A percentile compares a stretch with the other conserved stretches of the same genome.
phyloP scores from a whole-genome alignment of 2,888 invertebrate genomes.

The Ophion costatus region DNA sequence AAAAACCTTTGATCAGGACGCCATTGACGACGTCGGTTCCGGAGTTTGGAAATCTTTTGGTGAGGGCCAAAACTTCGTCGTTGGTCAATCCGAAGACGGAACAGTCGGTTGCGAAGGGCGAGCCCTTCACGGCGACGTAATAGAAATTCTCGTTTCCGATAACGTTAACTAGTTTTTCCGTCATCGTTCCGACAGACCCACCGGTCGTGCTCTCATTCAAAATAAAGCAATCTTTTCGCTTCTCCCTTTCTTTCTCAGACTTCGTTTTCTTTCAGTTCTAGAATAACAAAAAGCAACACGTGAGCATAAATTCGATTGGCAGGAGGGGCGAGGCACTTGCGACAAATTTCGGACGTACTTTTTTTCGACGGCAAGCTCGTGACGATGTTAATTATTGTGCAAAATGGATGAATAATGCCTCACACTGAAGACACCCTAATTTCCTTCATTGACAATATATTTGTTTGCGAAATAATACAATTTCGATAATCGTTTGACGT shows the following conservation, averaged over 20 bases:
- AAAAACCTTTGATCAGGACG: constrained; percentile 87
- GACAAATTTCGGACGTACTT: constrained; percentile 30
- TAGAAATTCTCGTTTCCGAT: constrained; percentile 86
- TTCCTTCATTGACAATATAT: neutral
- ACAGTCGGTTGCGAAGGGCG: constrained; percentile 90
- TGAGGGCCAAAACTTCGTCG: constrained; percentile 89
- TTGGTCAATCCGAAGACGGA: constrained; percentile 90
- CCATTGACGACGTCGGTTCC: constrained; percentile 89
- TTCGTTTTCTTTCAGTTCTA: constrained; percentile 79
- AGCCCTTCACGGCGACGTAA: constrained; percentile 92
- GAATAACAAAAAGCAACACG: constrained; percentile 68
- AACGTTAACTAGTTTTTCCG: constrained; percentile 78
- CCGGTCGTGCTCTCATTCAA: constrained; percentile 10
- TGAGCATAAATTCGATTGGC: constrained; percentile 9
- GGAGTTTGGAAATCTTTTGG: constrained; percentile 88
- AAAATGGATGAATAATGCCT: constrained; percentile 1
- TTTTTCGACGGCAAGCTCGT: neutral
- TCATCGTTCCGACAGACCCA: constrained; percentile 64
- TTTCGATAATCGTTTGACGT: neutral
- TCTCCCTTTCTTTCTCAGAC: constrained; percentile 71
- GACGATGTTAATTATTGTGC: neutral
- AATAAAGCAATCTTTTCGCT: constrained; percentile 49
- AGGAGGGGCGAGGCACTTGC: neutral
- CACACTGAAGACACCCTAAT: neutral
- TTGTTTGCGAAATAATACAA: constrained; percentile 36